Base-by-base conservation (phyloP, 2,797 vertebrate genomes). In the Dermochelys coriacea region DNA sequence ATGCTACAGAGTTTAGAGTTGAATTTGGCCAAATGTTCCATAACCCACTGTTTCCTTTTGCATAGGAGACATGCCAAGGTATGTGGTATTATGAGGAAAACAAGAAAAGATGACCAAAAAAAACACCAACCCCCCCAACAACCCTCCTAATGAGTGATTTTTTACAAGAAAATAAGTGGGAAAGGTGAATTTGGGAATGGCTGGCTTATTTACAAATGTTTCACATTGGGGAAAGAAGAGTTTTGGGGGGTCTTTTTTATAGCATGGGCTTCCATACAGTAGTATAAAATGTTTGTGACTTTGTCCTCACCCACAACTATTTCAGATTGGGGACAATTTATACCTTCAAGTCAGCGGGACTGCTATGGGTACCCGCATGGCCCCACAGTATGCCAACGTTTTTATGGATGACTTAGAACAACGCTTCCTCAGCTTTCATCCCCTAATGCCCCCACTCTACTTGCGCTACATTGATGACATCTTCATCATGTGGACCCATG, bases 31-130 rank as follows among this genome's bases (percentile, higher is more conserved):
- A 12, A 75, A n/a, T 9, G 52, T 80, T 83, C n/a, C 68, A 27
- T 34, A 27, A 5, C 55, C 29, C 31, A 12, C 27, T 0, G 0
- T 80, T 80, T 45, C 3, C 29, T 77, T n/a, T 34, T 14, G 16
- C 50, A 3, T 4, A 57, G 49, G 59, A 34, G 59, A 61, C 8
- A 61, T 34, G 12, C 71, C 82, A 90, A 82, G 68, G 23, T 47
- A 23, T 3, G 6, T 0, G 18, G 31, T 82, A 34, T 61, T 75
- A 49, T 37, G 80, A 61, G n/a, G 16, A 82, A 23, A 82, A 41
- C 4, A 1, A 14, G 1, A 12, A 18, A 23, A 52, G 59, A 16
- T 29, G 15, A 57, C 75, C 31, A 41, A 5, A 52, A 52, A 52
- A 6, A n/a, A n/a, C n/a, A n/a, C n/a, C n/a, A n/a, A n/a, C n/a